phyloP scores from a whole-genome alignment of 2,113 vertebrate genomes.

The Lota lota region DNA sequence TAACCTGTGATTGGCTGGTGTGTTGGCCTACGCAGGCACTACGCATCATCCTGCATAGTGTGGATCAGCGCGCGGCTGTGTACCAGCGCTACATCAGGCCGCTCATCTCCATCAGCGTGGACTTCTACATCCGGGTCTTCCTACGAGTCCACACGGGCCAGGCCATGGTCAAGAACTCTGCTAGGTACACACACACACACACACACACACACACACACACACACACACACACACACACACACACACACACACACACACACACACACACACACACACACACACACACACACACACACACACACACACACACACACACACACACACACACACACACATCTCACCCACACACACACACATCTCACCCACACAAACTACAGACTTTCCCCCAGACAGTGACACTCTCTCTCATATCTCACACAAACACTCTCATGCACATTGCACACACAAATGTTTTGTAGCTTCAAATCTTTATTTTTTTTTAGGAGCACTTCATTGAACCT shows the following conservation, averaged over 20 bases:
- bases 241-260: conserved; percentile 16
- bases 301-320: no score
- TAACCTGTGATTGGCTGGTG: no score
- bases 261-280: not conserved
- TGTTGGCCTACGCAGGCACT: conserved; percentile 73
- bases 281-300: no score
- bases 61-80: conserved; percentile 84
- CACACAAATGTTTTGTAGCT: no score
- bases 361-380: no score
- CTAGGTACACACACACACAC: conserved; percentile 73
- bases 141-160: conserved; percentile 85
- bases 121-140: conserved; percentile 91
- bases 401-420: no score
- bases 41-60: conserved; percentile 85
- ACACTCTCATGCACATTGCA: no score
- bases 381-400: no score
- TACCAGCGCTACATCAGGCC: conserved; percentile 90
- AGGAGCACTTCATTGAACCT: no score
- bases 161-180: conserved; percentile 85
- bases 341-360: no score
- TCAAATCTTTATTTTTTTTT: no score
- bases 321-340: no score
- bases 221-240: conserved; percentile 12
- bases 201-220: not conserved
- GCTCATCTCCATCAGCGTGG: conserved; percentile 84